Evolutionary conservation across 2,113 vertebrate species (phyloP).

Genomic region (Alaudala cheleensis): DNA sequence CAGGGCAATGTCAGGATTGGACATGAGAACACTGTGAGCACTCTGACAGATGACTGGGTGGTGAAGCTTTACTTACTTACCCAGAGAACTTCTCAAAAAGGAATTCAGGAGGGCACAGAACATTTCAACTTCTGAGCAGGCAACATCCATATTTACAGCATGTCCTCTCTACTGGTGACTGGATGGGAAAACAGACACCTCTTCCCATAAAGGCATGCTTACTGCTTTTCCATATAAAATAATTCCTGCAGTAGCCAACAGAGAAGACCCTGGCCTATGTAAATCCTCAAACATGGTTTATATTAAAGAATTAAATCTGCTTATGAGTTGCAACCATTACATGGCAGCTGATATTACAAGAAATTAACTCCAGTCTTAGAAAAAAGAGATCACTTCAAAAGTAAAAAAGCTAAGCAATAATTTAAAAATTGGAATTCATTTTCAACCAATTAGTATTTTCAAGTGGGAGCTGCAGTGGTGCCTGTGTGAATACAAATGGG

Average conservation of each 20-base stretch:
- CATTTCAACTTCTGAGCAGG: neutral
- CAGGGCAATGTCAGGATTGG: neutral
- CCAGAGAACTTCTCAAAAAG: neutral
- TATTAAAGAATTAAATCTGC: neutral
- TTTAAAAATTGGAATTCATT: constrained; percentile 13
- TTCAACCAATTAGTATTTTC: constrained; percentile 27
- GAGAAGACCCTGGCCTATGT: neutral
- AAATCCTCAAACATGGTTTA: neutral
- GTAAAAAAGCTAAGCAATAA: neutral
- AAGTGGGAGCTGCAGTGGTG: neutral
- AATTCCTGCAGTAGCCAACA: neutral
- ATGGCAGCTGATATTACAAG: neutral
- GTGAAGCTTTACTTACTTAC: neutral
- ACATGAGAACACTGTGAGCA: neutral
- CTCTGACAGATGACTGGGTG: neutral
- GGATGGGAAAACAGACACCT: neutral
- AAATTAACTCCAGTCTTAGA: neutral
- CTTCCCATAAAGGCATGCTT: neutral
- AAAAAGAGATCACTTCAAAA: neutral
- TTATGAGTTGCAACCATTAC: neutral
- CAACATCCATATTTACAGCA: neutral
- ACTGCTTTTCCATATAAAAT: neutral
- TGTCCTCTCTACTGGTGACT: neutral
- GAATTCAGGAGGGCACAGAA: neutral
- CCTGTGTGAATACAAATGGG: constrained; percentile 30